Evolutionary conservation across 2,113 vertebrate genomes (phyloP), one percentile per base, ranked within the genome.

Genomic region (Zosterops borbonicus): DNA sequence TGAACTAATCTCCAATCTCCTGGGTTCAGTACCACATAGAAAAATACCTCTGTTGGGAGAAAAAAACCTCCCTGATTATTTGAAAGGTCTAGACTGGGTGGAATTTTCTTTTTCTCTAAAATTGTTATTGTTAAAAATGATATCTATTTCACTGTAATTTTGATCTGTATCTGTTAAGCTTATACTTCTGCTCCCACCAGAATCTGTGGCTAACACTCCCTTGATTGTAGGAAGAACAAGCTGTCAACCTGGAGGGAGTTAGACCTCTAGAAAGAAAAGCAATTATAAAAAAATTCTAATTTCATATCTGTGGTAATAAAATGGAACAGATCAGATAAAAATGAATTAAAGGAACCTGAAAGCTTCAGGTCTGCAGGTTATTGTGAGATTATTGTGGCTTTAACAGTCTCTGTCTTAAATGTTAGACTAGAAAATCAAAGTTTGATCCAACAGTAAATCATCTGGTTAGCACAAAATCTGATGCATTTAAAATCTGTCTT

Each of bases 391-490:
- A 12, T 56, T 91, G 28, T 82, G 42, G 67, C 44, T 81, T 91
- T 88, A 95, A 71, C 58, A 60, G 17, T 59, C 20, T 62, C 64
- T 69, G 23, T 56, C 39, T 86, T 58, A 87, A 80, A 87, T 18
- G 5, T 75, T 91, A 89, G 53, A 52, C 50, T 70, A 55, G 42
- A 41, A 91, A 94, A 84, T 65, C 70, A 64, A 83, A 89, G 37
- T 67, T 91, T 90, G 47, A 92, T 92, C 64, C 64, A 92, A 59
- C 59, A 73, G 12, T 73, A 96, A 92, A 83, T 82, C 85, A 88
- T 50, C 15, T 52, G 60, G 44, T 68, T 84, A 75, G 44, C 55
- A 76, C 39, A 90, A 87, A 96, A 89, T 86, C 53, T 76, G 71
- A 94, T 81, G 50, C 21, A 73, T 89, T 92, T 91, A 79, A 94